Percentiles rank a stretch among this genome's conserved stretches.
Evolutionary conservation across 2,113 vertebrate genomes (phyloP).

Genomic region (Xiphorhynchus elegans): DNA sequence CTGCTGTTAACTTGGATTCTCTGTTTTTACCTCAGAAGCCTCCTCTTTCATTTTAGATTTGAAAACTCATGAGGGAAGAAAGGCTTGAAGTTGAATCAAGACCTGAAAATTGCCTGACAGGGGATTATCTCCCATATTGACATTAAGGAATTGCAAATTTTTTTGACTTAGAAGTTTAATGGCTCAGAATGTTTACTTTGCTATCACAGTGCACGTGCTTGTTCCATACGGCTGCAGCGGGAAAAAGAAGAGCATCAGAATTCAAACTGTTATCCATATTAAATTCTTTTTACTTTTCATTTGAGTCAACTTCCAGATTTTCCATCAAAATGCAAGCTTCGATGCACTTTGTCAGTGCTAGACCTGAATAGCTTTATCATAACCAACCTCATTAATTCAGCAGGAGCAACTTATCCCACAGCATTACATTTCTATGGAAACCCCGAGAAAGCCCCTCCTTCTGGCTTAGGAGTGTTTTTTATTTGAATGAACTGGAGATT

Average conservation of each 20-base stretch:
- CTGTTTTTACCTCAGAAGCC: background rate
- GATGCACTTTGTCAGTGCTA: background rate
- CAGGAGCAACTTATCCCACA: background rate
- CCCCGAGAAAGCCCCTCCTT: background rate
- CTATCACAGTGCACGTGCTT: background rate
- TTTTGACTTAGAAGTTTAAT: background rate
- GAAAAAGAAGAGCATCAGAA: background rate
- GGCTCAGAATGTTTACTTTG: background rate
- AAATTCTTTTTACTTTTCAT: background rate
- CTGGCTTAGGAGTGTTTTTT: background rate
- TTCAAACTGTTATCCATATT: background rate
- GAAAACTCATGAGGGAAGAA: background rate
- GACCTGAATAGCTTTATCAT: slow-evolving; percentile 19
- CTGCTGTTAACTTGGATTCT: background rate
- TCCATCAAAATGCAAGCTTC: slow-evolving; percentile 1
- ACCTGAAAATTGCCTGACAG: background rate
- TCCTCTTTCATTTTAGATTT: background rate
- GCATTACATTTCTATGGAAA: slow-evolving; percentile 57
- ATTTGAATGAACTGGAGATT: slow-evolving; percentile 17
- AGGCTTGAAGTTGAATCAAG: background rate
- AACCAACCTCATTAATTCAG: slow-evolving; percentile 32
- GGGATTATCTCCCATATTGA: background rate
- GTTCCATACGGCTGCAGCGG: background rate
- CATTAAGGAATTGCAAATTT: background rate
- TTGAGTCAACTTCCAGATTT: background rate